phyloP scores from a whole-genome alignment of 2,797 vertebrate genomes.

The Miichthys miiuy region DNA sequence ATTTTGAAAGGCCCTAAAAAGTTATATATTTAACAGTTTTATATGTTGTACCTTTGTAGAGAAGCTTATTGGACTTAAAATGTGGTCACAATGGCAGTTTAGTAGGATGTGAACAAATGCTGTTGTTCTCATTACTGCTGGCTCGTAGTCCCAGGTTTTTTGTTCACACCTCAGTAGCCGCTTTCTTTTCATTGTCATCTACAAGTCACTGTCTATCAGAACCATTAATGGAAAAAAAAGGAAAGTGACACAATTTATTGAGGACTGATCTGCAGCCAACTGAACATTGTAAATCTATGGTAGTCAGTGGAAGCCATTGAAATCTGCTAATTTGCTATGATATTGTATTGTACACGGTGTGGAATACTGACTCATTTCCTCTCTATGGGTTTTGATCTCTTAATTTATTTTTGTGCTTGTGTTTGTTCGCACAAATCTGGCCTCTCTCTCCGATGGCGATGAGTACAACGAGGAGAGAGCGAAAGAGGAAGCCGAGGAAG shows the following conservation, averaged over 20 bases:
- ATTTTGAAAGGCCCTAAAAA: slow-evolving; percentile 99
- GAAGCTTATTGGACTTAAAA: slow-evolving; percentile 98
- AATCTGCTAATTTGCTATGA: slow-evolving; percentile 88
- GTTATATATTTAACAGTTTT: slow-evolving; percentile 99
- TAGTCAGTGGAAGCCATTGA: slow-evolving; percentile 89
- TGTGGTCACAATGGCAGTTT: slow-evolving; percentile 90
- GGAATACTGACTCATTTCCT: slow-evolving; percentile 86
- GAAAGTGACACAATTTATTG: slow-evolving; percentile 72
- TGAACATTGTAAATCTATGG: slow-evolving; percentile 87
- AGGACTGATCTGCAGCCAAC: slow-evolving; percentile 80
- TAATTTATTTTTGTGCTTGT: slow-evolving; percentile 85
- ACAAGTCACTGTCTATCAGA: slow-evolving; percentile 82
- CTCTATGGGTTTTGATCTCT: slow-evolving; percentile 86
- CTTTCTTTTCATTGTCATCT: slow-evolving; percentile 88
- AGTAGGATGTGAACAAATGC: slow-evolving; percentile 88
- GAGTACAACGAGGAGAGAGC: slow-evolving; percentile 29
- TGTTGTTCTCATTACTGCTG: slow-evolving; percentile 88
- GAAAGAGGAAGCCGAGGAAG: slow-evolving; percentile 50
- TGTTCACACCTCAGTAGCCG: slow-evolving; percentile 89
- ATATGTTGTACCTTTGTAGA: slow-evolving; percentile 99
- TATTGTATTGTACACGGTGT: slow-evolving; percentile 89
- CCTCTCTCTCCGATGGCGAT: slow-evolving; percentile 39
- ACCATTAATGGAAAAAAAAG: slow-evolving; percentile 77
- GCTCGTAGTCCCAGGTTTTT: slow-evolving; percentile 88
- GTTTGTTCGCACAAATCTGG: slow-evolving; percentile 82